These are phyloP conservation scores for Trichonephila clavata DNA, from an alignment of 1,140 invertebrate species.

Conservation along the genomic window DNA sequence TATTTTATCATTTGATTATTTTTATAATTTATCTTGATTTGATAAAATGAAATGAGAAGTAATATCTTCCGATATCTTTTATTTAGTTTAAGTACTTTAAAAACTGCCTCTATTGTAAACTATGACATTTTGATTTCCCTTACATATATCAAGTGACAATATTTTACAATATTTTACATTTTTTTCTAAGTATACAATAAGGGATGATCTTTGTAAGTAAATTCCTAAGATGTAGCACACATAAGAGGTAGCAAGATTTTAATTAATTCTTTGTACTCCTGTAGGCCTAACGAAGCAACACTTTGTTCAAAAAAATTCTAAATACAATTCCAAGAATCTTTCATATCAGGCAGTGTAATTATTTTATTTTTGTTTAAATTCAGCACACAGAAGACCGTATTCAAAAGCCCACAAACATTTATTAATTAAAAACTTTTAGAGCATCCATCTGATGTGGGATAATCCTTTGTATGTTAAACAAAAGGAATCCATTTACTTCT, in stretches of 20 bases:
- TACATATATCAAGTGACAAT: too few relatives aligned
- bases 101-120: too few relatives aligned
- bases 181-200: neutral
- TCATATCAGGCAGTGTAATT: neutral
- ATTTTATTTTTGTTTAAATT: neutral
- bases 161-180: neutral
- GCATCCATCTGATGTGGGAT: neutral
- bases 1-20: too few relatives aligned
- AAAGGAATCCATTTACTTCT: conserved; percentile 61
- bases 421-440: conserved; percentile 54
- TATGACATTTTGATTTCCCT: too few relatives aligned
- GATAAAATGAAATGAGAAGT: too few relatives aligned
- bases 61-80: too few relatives aligned
- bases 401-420: conserved; percentile 24
- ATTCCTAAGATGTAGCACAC: neutral
- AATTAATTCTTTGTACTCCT: conserved; percentile 14
- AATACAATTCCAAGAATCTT: neutral
- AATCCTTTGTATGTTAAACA: conserved; percentile 11
- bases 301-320: neutral
- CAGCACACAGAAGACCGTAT: neutral
- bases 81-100: too few relatives aligned
- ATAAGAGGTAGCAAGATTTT: neutral
- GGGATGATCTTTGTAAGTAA: neutral
- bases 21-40: too few relatives aligned
- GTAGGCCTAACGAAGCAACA: too few relatives aligned